Evolutionary conservation across 2,888 invertebrate species (phyloP).

Genomic region (Amphiduros pacificus): DNA sequence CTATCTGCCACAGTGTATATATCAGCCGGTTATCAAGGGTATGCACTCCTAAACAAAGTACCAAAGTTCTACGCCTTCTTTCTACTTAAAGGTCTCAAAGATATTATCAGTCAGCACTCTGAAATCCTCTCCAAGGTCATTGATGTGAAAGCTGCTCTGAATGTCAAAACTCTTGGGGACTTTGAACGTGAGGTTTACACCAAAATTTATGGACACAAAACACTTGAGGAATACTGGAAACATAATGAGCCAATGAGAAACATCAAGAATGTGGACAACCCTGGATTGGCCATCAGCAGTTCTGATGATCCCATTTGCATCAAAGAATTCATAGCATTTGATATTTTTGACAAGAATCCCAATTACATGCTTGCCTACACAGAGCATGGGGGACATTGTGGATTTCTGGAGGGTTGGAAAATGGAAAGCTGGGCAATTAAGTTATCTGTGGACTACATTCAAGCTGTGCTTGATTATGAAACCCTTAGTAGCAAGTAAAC

Average conservation of each 20-base stretch:
- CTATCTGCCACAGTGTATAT: constrained; percentile 43
- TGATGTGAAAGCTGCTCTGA: constrained; percentile 37
- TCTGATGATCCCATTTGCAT: constrained; percentile 48
- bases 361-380: constrained; percentile 49
- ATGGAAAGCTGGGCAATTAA: constrained; percentile 21
- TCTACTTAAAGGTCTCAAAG: constrained; percentile 36
- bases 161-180: constrained; percentile 37
- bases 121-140: constrained; percentile 36
- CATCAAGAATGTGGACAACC: constrained; percentile 50
- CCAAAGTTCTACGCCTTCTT: constrained; percentile 40
- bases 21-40: constrained; percentile 44
- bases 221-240: constrained; percentile 47
- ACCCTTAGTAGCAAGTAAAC: no score
- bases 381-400: constrained; percentile 54
- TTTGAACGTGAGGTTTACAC: constrained; percentile 45
- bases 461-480: constrained; percentile 1
- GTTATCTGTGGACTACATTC: constrained; percentile 16
- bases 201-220: constrained; percentile 35
- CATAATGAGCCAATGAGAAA: constrained; percentile 51
- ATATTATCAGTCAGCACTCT: constrained; percentile 37
- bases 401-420: constrained; percentile 41
- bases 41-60: constrained; percentile 25
- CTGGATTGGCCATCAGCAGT: constrained; percentile 49
- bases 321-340: constrained; percentile 41
- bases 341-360: constrained; percentile 47